Percentiles rank a stretch among this genome's conserved stretches.
Evolutionary conservation across 2,888 invertebrate genomes (phyloP).

Genomic region (Ellobium chinense): DNA sequence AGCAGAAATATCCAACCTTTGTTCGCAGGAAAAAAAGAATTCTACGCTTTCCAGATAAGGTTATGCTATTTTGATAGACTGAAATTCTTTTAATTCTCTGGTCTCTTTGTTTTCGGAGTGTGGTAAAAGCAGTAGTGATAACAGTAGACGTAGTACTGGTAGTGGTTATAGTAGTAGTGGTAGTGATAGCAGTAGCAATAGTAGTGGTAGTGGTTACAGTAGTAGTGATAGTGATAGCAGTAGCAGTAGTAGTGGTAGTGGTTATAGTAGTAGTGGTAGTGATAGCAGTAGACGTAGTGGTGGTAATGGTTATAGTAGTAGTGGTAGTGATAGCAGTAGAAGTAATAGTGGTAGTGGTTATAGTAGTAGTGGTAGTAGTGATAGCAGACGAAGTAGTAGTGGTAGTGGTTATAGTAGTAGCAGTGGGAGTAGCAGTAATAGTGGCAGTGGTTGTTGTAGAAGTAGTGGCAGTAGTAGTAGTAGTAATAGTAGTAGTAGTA

Average conservation of each 20-base stretch:
- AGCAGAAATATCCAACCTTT: too few species aligned
- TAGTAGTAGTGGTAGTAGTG: constrained; percentile 5
- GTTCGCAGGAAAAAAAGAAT: too few species aligned
- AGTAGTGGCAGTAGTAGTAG: background rate
- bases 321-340: background rate
- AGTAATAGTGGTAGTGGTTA: background rate
- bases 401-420: constrained; percentile 2
- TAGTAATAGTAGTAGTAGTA: constrained; percentile 5
- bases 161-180: background rate
- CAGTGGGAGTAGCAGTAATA: background rate
- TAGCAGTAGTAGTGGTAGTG: background rate
- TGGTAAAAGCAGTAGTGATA: background rate
- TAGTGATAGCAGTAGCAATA: background rate
- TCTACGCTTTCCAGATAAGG: too few species aligned
- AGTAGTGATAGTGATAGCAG: background rate
- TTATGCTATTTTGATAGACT: too few species aligned
- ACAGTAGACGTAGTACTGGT: background rate
- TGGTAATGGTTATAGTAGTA: background rate
- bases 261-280: background rate
- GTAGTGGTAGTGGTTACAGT: background rate
- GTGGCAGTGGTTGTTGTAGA: background rate
- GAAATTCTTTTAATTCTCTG: too few species aligned
- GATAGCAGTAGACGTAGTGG: background rate
- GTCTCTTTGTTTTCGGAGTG: too few species aligned
- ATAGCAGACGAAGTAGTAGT: background rate